Base-by-base conservation (phyloP, 1,140 invertebrate species). In the Formica exsecta region DNA sequence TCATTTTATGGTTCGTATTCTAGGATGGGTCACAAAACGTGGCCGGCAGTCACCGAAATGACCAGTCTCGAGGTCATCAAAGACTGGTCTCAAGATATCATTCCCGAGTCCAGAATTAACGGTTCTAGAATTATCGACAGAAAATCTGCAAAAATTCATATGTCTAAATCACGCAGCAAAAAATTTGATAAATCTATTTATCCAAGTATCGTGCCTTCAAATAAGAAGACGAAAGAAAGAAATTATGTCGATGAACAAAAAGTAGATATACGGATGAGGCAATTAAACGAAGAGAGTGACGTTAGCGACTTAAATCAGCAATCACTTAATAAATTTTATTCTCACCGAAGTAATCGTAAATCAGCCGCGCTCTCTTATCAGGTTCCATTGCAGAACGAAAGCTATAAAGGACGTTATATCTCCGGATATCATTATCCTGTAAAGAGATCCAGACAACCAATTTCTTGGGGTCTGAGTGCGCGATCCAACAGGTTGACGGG, bases 401-500 rank as follows among this genome's bases (percentile, higher is more conserved):
- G 8, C 3, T 66, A 51, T 16, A 38, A 54, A 4, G 16, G 5
- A 38, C 22, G 9, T 68, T 70, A 38, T 38, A 38, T n/a, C n/a
- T 80, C 22, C 7, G 16, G 44, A 3, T 77, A 65, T 32, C 59
- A 7, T 61, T 75, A 79, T 57, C 32, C 64, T 13, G 8, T 54
- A 38, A 79, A n/a, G 3, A 79, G 22, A 80, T 38, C 16, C 32
- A 38, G 8, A 25, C 76, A 25, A 38, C 32, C 62, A 29, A 68
- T 64, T 70, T 57, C 44, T 38, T 68, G 29, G 62, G 8, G 13
- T 51, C 19, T 48, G 7, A 68, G 4, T 19, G 57, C 64, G 13
- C 76, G 32, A 51, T 70, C 64, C 76, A 80, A 80, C 76, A 70
- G 64, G 64, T 70, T 54, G 64, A 54, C 22, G 16, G 32, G 64